These are phyloP conservation scores for Drosophila setosimentum DNA, from an alignment of 2,888 invertebrate genomes.

Conservation along the genomic window DNA sequence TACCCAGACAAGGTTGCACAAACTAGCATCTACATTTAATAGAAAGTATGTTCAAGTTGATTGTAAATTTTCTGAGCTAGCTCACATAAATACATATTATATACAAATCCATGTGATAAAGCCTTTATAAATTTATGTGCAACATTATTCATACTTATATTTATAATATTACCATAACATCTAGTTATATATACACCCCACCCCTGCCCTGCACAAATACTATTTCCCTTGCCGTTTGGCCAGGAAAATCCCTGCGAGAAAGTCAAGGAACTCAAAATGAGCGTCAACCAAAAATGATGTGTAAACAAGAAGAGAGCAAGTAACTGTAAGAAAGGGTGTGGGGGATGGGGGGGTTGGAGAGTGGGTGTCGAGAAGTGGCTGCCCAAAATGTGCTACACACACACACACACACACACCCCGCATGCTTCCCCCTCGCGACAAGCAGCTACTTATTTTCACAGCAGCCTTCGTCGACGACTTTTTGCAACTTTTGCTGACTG, in stretches of 20 bases:
- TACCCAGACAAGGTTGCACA: background rate
- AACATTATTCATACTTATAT: conserved; percentile 3
- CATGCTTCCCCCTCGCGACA: background rate
- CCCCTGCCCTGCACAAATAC: background rate
- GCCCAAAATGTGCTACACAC: conserved; percentile 23
- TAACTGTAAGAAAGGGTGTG: too few species aligned
- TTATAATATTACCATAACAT: conserved; percentile 1
- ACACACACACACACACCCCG: conserved; percentile 5
- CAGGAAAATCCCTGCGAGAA: conserved; percentile 50
- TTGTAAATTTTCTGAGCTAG: background rate
- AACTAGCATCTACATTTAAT: conserved; percentile 1
- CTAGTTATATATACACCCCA: conserved; percentile 18
- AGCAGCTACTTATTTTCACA: conserved; percentile 10
- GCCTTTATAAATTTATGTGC: conserved; percentile 1
- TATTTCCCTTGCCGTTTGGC: background rate
- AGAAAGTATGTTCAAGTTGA: background rate
- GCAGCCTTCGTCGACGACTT: conserved; percentile 25
- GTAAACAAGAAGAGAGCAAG: conserved; percentile 51
- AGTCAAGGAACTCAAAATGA: conserved; percentile 79
- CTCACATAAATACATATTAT: background rate
- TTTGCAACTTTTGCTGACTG: conserved; percentile 69
- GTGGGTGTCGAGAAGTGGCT: conserved; percentile 33
- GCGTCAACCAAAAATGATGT: conserved; percentile 61
- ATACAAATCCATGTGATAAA: background rate
- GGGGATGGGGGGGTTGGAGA: background rate